phyloP scores from a whole-genome alignment of 1,140 invertebrate genomes.

The Drosophila mayri region DNA sequence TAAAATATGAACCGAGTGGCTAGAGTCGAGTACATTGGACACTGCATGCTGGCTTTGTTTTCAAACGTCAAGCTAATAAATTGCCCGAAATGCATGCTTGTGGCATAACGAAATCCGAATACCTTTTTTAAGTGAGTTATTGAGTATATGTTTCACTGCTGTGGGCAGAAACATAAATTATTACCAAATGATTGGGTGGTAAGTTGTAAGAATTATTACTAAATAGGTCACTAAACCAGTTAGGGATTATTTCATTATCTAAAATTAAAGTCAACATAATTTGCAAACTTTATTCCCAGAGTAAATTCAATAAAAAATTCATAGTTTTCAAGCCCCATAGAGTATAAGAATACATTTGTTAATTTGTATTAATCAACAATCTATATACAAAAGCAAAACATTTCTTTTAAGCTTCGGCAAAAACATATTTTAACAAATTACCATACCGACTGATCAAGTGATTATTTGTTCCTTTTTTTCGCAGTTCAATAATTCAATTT shows the following conservation, averaged over 20 bases:
- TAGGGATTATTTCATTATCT: neutral
- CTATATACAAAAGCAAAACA: conserved; percentile 4
- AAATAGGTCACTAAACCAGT: neutral
- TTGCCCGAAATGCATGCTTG: conserved; percentile 31
- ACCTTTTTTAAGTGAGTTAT: conserved; percentile 46
- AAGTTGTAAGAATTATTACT: neutral
- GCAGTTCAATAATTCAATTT: conserved; percentile 1
- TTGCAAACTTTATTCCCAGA: neutral
- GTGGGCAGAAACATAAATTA: neutral
- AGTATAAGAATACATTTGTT: conserved; percentile 14
- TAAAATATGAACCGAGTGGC: neutral
- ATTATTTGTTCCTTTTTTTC: conserved; percentile 23
- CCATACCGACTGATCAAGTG: conserved; percentile 51
- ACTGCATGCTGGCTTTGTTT: conserved; percentile 57
- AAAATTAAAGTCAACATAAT: neutral
- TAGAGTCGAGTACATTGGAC: conserved; percentile 21
- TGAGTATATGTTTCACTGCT: neutral
- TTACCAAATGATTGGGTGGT: neutral
- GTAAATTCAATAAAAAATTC: neutral
- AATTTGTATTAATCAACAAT: conserved; percentile 7
- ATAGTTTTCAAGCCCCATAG: neutral
- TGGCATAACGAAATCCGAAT: conserved; percentile 43
- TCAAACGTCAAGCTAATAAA: conserved; percentile 47
- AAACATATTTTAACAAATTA: conserved; percentile 49
- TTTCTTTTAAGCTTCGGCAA: conserved; percentile 6